Conservation (phyloP, 2,888 invertebrate genomes). For the Ganaspis brasiliensis region DNA sequence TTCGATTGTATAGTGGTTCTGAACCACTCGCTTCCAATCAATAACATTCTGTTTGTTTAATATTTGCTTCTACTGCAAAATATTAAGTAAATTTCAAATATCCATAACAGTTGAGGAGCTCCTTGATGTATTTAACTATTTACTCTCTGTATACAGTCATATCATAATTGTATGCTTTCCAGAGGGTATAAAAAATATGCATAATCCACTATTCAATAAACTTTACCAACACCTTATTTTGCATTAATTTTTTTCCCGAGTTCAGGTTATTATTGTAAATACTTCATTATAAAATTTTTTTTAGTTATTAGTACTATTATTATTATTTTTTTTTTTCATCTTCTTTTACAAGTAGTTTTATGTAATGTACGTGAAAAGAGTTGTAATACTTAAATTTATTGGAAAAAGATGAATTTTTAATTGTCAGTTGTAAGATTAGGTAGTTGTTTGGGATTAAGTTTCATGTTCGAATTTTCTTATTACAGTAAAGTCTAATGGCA, state of each 20-base stretch:
- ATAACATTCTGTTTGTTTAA: background rate
- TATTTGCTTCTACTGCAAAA: background rate
- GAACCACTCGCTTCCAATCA: background rate
- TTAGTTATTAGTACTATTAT: too few relatives aligned
- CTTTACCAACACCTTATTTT: too few relatives aligned
- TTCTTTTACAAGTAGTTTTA: too few relatives aligned
- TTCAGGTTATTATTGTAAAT: too few relatives aligned
- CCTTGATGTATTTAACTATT: too few relatives aligned
- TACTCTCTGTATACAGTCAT: background rate
- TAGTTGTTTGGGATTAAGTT: too few relatives aligned
- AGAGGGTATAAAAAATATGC: background rate
- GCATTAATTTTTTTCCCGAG: too few relatives aligned
- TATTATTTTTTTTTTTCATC: too few relatives aligned
- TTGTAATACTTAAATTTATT: too few relatives aligned
- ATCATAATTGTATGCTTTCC: background rate
- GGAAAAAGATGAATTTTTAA: background rate
- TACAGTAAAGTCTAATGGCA: slow-evolving; percentile 10
- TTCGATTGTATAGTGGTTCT: background rate
- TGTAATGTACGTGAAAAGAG: too few relatives aligned
- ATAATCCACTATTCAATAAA: too few relatives aligned
- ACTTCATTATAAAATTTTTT: too few relatives aligned
- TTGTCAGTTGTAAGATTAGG: background rate
- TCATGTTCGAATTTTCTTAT: slow-evolving; percentile 19
- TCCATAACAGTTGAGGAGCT: background rate
- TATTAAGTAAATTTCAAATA: background rate